Evolutionary conservation across 1,140 invertebrate species (phyloP), one percentile per base, ranked within the genome.

Genomic region (Zeugodacus cucurbitae): DNA sequence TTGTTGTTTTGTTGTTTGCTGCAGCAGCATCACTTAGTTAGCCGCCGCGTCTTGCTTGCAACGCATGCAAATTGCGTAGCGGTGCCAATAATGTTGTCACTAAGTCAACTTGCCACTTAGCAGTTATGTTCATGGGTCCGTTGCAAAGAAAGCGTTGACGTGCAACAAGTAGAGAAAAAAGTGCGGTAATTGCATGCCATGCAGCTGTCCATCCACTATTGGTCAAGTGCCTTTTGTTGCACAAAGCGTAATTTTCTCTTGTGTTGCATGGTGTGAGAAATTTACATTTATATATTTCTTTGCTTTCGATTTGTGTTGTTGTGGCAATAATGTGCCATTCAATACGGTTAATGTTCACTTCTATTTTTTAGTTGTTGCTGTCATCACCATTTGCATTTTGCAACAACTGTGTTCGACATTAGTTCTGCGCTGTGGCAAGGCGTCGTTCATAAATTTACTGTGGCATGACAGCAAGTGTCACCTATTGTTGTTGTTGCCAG

Each of bases 181-280:
- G n/a, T 20, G 32, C 29, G 29, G 29, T 74, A 74, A 74, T 74
- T 74, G 70, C 70, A 41, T 29, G 70, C 34, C 22, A 14, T 8
- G 70, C 70, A 41, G 7, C 32, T 74, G 34, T 74, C 70, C n/a
- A n/a, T n/a, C n/a, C 37, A 74, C 1, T 34, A 44, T 74, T 7
- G 70, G 34, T 44, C 32, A 74, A 74, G 37, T 74, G 70, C 4
- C 22, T 44, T 74, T 44, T n/a, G 32, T 44, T 74, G 34, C 6
- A 74, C 5, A 44, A 74, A 41, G 34, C 1, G 32, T 26, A n/a
- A 41, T 74, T 37, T 41, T 8, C 48, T 4, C 48, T 54, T 54
- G 48, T 41, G 14, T 74, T 74, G 70, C 34, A 74, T 74, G 22
- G 70, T 74, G 70, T 74, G 70, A 44, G 70, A 74, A 74, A 74